phyloP scores from a whole-genome alignment of 2,888 invertebrate genomes.

The Parthenolecanium corni region DNA sequence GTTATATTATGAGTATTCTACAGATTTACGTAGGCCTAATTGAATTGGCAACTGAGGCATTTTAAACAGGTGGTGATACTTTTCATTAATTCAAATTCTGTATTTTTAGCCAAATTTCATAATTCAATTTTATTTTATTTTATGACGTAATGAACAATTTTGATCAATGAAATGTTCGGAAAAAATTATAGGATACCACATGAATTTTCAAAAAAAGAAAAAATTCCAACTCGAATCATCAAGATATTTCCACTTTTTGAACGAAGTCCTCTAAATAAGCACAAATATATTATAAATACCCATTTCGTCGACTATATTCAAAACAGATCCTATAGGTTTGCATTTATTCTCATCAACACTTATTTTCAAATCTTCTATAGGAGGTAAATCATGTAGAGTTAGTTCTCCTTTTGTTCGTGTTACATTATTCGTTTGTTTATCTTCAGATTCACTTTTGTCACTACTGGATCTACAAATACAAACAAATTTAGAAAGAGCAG shows the following conservation, averaged over 20 bases:
- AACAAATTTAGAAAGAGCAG: not conserved
- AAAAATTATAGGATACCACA: too few species aligned
- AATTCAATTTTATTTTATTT: too few species aligned
- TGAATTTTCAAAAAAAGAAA: too few species aligned
- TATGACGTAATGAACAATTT: too few species aligned
- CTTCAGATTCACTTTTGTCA: not conserved
- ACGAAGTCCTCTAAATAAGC: not conserved
- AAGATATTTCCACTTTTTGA: not conserved
- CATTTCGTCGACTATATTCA: slow-evolving; percentile 58
- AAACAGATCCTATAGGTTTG: slow-evolving; percentile 58
- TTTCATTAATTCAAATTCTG: too few species aligned
- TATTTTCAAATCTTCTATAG: slow-evolving; percentile 67
- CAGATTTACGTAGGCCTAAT: too few species aligned
- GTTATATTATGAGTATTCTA: too few species aligned
- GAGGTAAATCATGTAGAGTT: slow-evolving; percentile 59
- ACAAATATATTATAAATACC: slow-evolving; percentile 43
- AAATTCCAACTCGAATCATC: not conserved
- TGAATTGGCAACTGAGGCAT: too few species aligned
- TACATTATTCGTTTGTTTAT: not conserved
- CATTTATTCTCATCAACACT: slow-evolving; percentile 64
- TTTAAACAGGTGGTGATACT: too few species aligned
- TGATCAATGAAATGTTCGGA: too few species aligned
- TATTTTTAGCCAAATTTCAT: too few species aligned
- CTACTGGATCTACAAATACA: not conserved
- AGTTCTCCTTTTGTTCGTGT: slow-evolving; percentile 44